These are phyloP conservation scores for Melanotaenia maccullochi DNA, from an alignment of 2,797 vertebrate species.

Conservation along the genomic window DNA sequence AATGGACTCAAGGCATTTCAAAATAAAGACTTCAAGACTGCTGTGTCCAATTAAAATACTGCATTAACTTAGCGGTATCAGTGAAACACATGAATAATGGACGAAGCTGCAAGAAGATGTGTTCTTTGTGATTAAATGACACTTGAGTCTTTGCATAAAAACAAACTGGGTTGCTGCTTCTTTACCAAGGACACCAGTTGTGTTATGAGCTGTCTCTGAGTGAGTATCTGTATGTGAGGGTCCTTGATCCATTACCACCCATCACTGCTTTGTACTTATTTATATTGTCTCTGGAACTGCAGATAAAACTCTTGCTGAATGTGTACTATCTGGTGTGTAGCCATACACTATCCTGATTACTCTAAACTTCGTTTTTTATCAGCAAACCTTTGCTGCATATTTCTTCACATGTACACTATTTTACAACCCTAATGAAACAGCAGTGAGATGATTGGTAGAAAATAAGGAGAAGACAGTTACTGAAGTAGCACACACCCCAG, in stretches of 20 bases:
- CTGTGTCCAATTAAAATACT: constrained; percentile 38
- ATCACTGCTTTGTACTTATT: constrained; percentile 57
- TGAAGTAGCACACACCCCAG: not conserved
- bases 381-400: too few species aligned
- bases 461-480: too few species aligned
- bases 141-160: constrained; percentile 50
- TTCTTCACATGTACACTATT: too few species aligned
- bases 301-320: constrained; percentile 27
- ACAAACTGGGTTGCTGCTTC: constrained; percentile 53
- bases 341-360: not conserved
- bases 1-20: too few species aligned
- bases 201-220: constrained; percentile 5
- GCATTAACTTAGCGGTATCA: not conserved
- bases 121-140: constrained; percentile 49
- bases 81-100: constrained; percentile 50
- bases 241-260: constrained; percentile 41
- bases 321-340: constrained; percentile 9
- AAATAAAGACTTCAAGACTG: not conserved
- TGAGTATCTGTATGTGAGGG: constrained; percentile 13
- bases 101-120: constrained; percentile 32
- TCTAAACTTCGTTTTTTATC: too few species aligned
- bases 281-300: constrained; percentile 48
- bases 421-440: too few species aligned
- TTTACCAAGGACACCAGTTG: constrained; percentile 44
- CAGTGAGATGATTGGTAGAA: too few species aligned